Percentiles rank a stretch among this genome's conserved stretches.
Evolutionary conservation across 2,797 vertebrate genomes (phyloP).

Genomic region (Apogon hyalosoma): DNA sequence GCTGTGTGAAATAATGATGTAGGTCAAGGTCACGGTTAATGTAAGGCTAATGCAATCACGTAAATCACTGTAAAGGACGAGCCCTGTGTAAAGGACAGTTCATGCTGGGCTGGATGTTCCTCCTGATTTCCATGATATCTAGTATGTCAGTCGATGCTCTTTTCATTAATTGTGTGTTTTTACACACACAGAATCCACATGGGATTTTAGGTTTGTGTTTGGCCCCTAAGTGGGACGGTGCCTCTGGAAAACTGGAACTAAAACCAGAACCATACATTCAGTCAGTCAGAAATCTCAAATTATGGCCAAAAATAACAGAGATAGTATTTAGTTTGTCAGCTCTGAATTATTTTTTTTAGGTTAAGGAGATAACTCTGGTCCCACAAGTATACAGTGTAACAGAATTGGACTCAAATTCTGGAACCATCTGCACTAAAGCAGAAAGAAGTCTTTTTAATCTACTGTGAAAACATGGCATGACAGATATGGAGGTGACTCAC

Average conservation of each 20-base stretch:
- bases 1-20: slow-evolving; percentile 5
- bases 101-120: not conserved
- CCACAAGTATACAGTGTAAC: no score
- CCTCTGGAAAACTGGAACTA: slow-evolving; percentile 19
- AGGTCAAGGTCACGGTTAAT: not conserved
- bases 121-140: slow-evolving; percentile 1
- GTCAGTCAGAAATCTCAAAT: slow-evolving; percentile 9
- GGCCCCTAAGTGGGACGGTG: slow-evolving; percentile 15
- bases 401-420: no score
- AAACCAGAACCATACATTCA: slow-evolving; percentile 17
- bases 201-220: slow-evolving; percentile 21
- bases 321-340: no score
- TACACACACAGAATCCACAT: slow-evolving; percentile 33
- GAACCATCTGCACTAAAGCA: no score
- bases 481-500: no score
- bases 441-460: no score
- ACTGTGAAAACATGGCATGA: no score
- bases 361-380: no score
- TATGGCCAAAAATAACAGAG: no score
- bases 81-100: not conserved
- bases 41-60: not conserved
- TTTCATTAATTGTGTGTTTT: slow-evolving; percentile 17
- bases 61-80: no score
- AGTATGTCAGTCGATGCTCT: not conserved
- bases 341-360: no score